These are phyloP conservation scores for Podarcis muralis DNA, from an alignment of 2,113 vertebrate genomes.

Conservation along the genomic window DNA sequence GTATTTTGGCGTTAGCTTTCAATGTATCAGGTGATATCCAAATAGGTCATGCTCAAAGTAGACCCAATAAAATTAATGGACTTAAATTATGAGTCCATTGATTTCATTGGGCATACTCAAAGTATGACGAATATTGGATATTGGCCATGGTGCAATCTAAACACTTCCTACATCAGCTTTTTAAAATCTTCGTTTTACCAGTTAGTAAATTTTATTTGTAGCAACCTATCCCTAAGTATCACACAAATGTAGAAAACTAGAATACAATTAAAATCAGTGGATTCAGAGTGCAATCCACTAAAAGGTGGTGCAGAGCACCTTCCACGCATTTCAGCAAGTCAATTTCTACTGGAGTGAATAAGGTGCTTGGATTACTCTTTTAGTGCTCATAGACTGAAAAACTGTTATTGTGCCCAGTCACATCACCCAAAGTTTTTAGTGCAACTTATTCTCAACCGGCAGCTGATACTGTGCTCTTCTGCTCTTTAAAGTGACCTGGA, in stretches of 20 bases:
- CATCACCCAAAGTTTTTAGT: conserved; percentile 4
- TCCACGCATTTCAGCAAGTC: background rate
- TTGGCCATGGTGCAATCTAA: conserved; percentile 4
- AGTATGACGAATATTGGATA: too few relatives aligned
- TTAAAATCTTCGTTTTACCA: background rate
- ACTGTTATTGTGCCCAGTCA: background rate
- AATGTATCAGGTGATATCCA: background rate
- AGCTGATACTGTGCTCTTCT: conserved; percentile 14
- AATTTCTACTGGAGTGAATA: background rate
- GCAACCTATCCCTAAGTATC: background rate
- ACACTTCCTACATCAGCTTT: conserved; percentile 16
- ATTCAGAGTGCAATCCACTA: background rate
- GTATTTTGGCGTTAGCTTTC: conserved; percentile 54
- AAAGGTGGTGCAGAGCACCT: background rate
- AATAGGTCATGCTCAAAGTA: too few relatives aligned
- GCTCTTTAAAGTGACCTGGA: conserved; percentile 16
- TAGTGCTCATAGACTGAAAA: background rate
- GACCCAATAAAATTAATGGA: too few relatives aligned
- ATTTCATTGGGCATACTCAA: too few relatives aligned
- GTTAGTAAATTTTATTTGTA: background rate
- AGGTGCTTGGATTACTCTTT: conserved; percentile 2
- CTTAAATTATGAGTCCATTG: too few relatives aligned
- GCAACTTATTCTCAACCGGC: conserved; percentile 10
- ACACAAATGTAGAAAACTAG: background rate
- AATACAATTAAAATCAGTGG: background rate